Evolutionary conservation across 2,113 vertebrate species (phyloP), one percentile per base, ranked within the genome.

Genomic region (Ginglymostoma cirratum): DNA sequence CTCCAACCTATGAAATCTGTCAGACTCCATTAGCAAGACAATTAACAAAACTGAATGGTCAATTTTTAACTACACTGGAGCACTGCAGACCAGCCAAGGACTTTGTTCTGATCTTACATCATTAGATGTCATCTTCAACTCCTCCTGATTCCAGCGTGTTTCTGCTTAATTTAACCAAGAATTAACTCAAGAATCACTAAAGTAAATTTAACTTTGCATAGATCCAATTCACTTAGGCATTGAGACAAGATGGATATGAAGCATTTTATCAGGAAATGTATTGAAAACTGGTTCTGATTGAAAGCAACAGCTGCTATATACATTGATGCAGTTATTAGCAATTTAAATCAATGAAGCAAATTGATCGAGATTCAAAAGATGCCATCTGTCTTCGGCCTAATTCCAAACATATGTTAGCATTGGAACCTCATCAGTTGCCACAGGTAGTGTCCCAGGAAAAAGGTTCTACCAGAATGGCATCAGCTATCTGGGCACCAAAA

Each of bases 321-420:
- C 55, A n/a, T 65, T n/a, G 12, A 38, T 92, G 55, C 14, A 19
- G 15, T 65, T 34, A 80, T 92, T 92, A 92, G 87, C 87, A 92
- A 92, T 92, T 92, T 65, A 92, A 92, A 92, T 92, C 89, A 92
- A 61, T 66, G 34, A 92, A 92, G n/a, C 61, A 92, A 66, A 92
- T 5, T 92, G 61, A 92, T 66, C 34, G 65, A 38, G 30, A 65
- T 92, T 92, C 55, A 92, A 66, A 90, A n/a, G 55, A 38, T 61
- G 30, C 30, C 89, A 92, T 92, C 55, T 92, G 21, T 23, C 15
- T 61, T 38, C 65, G 14, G 55, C 61, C 55, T 65, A 19, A 66
- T 92, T 66, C 61, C 61, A 30, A 66, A 92, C 8, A 55, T 38
- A 55, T 65, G 27, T 65, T 34, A 8, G 55, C 61, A 65, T 65